These are phyloP conservation scores for Todiramphus chloris DNA, from an alignment of 2,113 vertebrate species.

Conservation along the genomic window DNA sequence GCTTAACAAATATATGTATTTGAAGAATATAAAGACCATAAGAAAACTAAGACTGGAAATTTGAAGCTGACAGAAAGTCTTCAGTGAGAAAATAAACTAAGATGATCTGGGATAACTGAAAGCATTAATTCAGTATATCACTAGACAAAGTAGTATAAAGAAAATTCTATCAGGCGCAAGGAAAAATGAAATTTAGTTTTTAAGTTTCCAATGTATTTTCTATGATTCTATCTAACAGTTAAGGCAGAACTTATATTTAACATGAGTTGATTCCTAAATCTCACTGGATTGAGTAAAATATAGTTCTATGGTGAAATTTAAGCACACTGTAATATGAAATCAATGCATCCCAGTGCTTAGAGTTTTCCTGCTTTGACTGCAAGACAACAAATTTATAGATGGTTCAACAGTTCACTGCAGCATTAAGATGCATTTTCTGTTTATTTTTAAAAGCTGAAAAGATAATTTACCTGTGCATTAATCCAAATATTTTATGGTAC, in stretches of 20 bases:
- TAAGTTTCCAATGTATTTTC: not conserved
- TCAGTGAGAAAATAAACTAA: not conserved
- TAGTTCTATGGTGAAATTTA: not conserved
- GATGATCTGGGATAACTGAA: not conserved
- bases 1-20: not conserved
- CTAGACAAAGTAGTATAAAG: not conserved
- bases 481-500: not conserved
- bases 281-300: not conserved
- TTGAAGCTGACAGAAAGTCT: not conserved
- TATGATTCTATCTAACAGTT: not conserved
- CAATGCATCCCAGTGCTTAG: not conserved
- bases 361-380: not conserved
- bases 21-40: not conserved
- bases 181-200: not conserved
- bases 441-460: not conserved
- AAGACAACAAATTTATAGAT: not conserved
- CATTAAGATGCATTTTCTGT: not conserved
- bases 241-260: not conserved
- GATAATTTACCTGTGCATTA: fast-evolving
- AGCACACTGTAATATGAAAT: not conserved
- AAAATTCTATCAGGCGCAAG: not conserved
- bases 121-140: not conserved
- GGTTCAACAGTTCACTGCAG: not conserved
- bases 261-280: not conserved
- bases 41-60: not conserved